A percentile compares a stretch with the other conserved stretches of the same genome.
Conservation (phyloP, 2,888 invertebrate genomes). For the Steinernema scapterisci region DNA sequence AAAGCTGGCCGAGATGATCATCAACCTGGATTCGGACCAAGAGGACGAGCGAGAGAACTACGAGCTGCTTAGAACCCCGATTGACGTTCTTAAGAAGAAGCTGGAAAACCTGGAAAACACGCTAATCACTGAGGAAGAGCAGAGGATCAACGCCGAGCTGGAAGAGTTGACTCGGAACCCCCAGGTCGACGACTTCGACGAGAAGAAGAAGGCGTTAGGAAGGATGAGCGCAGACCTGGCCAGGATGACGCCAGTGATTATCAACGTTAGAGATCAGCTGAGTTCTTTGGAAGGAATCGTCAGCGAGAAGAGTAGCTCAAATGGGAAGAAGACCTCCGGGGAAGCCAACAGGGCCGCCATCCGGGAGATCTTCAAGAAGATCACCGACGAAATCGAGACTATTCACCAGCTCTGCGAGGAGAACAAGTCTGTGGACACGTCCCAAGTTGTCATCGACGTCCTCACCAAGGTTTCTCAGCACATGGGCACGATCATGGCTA, state of each 20-base stretch:
- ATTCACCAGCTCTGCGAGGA: conserved; percentile 58
- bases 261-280: conserved; percentile 49
- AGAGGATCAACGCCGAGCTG: conserved; percentile 40
- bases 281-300: conserved; percentile 49
- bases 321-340: conserved; percentile 38
- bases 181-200: not conserved
- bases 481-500: conserved; percentile 14
- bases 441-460: conserved; percentile 60
- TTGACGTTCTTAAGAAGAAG: conserved; percentile 48
- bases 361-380: conserved; percentile 58
- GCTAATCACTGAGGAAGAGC: conserved; percentile 59
- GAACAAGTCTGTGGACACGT: conserved; percentile 54
- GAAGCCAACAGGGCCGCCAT: conserved; percentile 45
- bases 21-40: conserved; percentile 49
- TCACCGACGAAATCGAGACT: conserved; percentile 60
- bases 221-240: conserved; percentile 50
- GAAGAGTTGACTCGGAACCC: conserved; percentile 32
- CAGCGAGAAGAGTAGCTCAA: conserved; percentile 1
- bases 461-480: conserved; percentile 45
- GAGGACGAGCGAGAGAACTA: conserved; percentile 36
- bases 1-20: conserved; percentile 61
- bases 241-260: conserved; percentile 49
- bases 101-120: conserved; percentile 56
- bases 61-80: conserved; percentile 51
- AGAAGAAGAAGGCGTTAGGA: conserved; percentile 37